Evolutionary conservation across 2,888 invertebrate species (phyloP).

Genomic region (Coleophora deauratella): DNA sequence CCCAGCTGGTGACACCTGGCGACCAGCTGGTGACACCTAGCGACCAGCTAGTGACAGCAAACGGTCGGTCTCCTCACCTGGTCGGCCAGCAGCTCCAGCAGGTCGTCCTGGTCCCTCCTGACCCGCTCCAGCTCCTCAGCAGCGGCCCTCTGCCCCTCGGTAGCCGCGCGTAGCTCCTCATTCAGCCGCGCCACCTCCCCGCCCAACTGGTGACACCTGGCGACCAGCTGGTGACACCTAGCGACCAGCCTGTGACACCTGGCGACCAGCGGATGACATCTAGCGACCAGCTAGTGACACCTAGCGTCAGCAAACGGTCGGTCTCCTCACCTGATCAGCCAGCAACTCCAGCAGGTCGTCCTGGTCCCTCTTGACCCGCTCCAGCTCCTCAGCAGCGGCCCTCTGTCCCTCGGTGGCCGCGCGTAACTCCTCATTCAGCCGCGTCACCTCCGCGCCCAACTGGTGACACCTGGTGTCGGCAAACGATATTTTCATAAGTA

Average conservation of each 20-base stretch:
- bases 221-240: no score
- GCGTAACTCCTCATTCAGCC: slow-evolving; percentile 26
- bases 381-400: slow-evolving; percentile 61
- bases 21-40: no score
- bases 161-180: slow-evolving; percentile 23
- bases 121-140: slow-evolving; percentile 76
- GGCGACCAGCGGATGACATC: no score
- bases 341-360: slow-evolving; percentile 93
- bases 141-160: slow-evolving; percentile 25
- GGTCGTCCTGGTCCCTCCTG: slow-evolving; percentile 93
- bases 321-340: slow-evolving; percentile 89
- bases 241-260: no score
- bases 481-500: no score
- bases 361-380: slow-evolving; percentile 87
- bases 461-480: slow-evolving; percentile 30
- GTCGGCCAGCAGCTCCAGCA: slow-evolving; percentile 90
- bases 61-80: no score
- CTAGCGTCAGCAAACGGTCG: no score
- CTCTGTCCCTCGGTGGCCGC: slow-evolving; percentile 26
- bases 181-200: slow-evolving; percentile 28
- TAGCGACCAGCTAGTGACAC: no score
- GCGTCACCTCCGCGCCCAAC: slow-evolving; percentile 26
- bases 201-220: slow-evolving; percentile 27
- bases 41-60: no score
- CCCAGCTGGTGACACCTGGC: no score